Base-by-base conservation (phyloP, 2,888 invertebrate species). In the Parasteatoda lunata region DNA sequence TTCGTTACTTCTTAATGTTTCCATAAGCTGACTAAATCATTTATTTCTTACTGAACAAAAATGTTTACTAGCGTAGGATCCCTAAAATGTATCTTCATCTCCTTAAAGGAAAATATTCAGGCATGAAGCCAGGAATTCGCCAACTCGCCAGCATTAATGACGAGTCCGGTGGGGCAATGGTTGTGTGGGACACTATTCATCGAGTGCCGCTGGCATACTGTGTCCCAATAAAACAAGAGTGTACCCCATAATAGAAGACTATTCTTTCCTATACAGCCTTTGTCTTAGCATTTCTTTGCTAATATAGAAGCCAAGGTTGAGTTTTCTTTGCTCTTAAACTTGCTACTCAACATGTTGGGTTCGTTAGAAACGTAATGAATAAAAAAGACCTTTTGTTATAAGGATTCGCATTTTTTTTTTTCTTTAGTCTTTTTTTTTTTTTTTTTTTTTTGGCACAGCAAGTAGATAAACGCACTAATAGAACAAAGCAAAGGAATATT, bases 181-280 rank as follows among this genome's bases (percentile, higher is more conserved):
- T 77, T 77, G 82, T 84, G 72, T 65, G 52, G 76, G 71, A 76
- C 70, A 52, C 69, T 71, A 70, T 71, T 51, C 65, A 49, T 72
- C 66, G 59, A 76, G 69, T 77, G 76, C 85, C 85, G 9, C 47
- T 13, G 76, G 76, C 80, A 76, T 49, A 72, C 65, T 71, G 65
- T 65, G 80, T 78, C 79, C 85, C 85, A 85, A 85, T 85, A 85
- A 85, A 85, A 80, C 80, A 85, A 75, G 80, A 84, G 75, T 75
- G 75, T 71, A 70, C 71, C 71, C 80, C 76, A 68, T 71, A 85
- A 71, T 65, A 59, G 65, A 47, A 70, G 13, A 52, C 71, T 75
- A 79, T 78, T 80, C 66, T 80, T 71, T 13, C 76, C 70, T 80
- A 77, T 70, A 79, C n/a, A 13, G n/a, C n/a, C 59, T 84, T 79